Evolutionary conservation across 2,888 invertebrate species (phyloP), one percentile per base, ranked within the genome.

Genomic region (Ophion ventricosus): DNA sequence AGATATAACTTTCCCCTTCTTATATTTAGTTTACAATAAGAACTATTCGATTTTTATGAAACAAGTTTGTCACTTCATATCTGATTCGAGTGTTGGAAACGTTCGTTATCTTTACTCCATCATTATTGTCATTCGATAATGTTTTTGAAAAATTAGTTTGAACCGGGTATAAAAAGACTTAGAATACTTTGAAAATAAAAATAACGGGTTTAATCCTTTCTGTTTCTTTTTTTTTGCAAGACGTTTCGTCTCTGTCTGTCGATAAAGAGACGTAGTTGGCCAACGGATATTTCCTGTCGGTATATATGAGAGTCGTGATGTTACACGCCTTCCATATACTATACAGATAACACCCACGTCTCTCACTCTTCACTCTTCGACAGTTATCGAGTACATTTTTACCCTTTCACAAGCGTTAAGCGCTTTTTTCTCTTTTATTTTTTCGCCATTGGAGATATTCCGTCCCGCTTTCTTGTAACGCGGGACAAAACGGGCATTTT

Each of bases 271-370:
- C 69, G 61, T 63, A 43, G 56, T 82, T 75, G 69, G 69, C 84
- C 87, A 72, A 80, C 86, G 87, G 69, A 79, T 89, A 89, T 90
- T 90, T 90, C 90, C 89, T 90, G 91, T 89, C 89, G 89, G 88
- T 89, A 89, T 79, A 57, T 61, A 67, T 49, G 54, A 75, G 70
- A 91, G 88, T 91, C 91, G 91, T 91, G 91, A 91, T 91, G 88
- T 87, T 91, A 91, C 91, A 91, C 91, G 91, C 91, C 91, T 89
- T 88, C 87, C 86, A 88, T 79, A 74, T 85, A 74, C 83, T 85
- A 86, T 84, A 72, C 79, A 57, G 56, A 67, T 26, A 61, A 74
- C 67, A 74, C 74, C 80, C 83, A 84, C 84, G 35, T 67, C 85
- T 67, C 85, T 87, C 82, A 64, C 79, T 82, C 70, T 74, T 82